Evolutionary conservation across 2,888 invertebrate genomes (phyloP), one percentile per base, ranked within the genome.

Genomic region (Cacoxenus indagator): DNA sequence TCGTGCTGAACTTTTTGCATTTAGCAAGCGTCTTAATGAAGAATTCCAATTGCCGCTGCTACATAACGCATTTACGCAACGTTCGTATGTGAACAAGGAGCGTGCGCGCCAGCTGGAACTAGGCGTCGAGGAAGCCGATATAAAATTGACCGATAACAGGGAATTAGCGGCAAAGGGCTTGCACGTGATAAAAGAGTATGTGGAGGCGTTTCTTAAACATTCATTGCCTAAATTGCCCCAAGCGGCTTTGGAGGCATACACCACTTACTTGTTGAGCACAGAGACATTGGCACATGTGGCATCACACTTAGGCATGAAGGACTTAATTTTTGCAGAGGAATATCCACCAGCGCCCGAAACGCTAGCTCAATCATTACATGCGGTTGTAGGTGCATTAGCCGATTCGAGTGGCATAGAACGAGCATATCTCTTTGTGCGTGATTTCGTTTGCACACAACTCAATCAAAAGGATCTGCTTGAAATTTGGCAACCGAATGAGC

Each of bases 401-500:
- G 88, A 90, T 68, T 93, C 94, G 27, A 91, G 92, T 27, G 92
- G 93, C 29, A 87, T 90, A 51, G 90, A 92, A 64, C 90, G 91
- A 67, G 92, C 95, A 0, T 91, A 93, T 68, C 88, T 90, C 68
- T 96, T 99, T 89, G 91, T 98, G 0, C 90, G 94, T 66, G 98
- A 99, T 85, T 94, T 95, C 83, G 91, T 98, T 66, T 91, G 99
- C 67, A 92, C 95, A 1, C 94, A 94, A 82, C 88, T 99, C 51
- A 92, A 93, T 85, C 96, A 94, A 17, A 92, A 94, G 86, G 96
- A 98, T 85, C 87, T 99, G 4, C 92, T 92, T 77, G 96, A 96
- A 70, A 90, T 95, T 70, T 97, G 96, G 94, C 89, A 90, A 19
- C 92, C 96, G n/a, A 90, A 91, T 59, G 90, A 96, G 71, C 96